Base-by-base conservation (phyloP, 2,888 invertebrate genomes). In the Lagria hirta region DNA sequence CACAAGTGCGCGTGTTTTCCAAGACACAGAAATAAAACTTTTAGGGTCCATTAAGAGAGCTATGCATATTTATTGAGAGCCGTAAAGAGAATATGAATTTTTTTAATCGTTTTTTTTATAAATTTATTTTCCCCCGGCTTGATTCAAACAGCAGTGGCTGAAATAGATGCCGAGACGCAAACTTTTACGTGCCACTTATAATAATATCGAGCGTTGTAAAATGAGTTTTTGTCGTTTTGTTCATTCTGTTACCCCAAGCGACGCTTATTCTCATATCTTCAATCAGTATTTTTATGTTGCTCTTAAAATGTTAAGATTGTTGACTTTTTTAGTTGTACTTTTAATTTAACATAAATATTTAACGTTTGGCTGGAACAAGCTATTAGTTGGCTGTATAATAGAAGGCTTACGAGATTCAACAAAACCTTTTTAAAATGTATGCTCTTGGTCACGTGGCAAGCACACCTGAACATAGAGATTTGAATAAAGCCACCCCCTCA, bases 181-280 rank as follows among this genome's bases (percentile, higher is more conserved):
- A 34, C 34, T 34, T 36, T 36, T 36, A 36, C 36, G 36, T 46
- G 24, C 34, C 28, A 41, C 23, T 33, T 35, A 37, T 45, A 42
- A 49, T 45, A 36, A 45, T 45, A 45, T 37, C 27, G 22, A 29
- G 44, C 21, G 27, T 46, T 32, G 43, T 46, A 46, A 49, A 46
- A 42, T 30, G 45, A 27, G 37, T 21, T 37, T 38, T 42, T 45
- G 36, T 35, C 30, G 28, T 48, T 17, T 35, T 36, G 41, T 40
- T 37, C 21, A 13, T 23, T 41, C 34, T 40, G 32, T 35, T 47
- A 43, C 37, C 37, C 18, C 15, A 11, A 33, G 37, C 36, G 47
- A 23, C 32, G 18, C 48, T 44, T 44, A 48, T 44, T 44, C 41
- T 44, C 48, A 40, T 48, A 48, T 48, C 48, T 48, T 44, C 44